Conservation (phyloP, 2,113 vertebrate genomes). For the Canis aureus region DNA sequence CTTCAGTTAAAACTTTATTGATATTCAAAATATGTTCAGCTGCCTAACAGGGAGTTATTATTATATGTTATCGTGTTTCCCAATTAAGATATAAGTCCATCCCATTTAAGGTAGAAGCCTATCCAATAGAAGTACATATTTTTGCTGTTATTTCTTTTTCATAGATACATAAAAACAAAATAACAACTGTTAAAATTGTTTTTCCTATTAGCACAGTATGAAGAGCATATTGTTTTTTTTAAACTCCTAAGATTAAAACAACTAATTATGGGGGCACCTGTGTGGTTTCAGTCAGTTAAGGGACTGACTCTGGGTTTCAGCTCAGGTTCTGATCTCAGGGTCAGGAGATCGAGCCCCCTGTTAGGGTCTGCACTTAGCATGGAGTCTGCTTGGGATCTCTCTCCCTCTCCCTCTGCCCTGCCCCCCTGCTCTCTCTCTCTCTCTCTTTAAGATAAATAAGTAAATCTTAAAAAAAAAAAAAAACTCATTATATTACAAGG, state of each 20-base stretch:
- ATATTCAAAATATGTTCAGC: background rate
- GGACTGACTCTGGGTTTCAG: background rate
- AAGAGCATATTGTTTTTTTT: slow-evolving; percentile 75
- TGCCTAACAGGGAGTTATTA: background rate
- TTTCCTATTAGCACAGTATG: slow-evolving; percentile 63
- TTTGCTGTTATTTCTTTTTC: slow-evolving; percentile 64
- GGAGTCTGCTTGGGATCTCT: background rate
- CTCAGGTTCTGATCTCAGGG: background rate
- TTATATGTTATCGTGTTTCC: slow-evolving; percentile 1
- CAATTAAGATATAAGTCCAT: slow-evolving; percentile 62
- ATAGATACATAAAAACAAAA: slow-evolving; percentile 73
- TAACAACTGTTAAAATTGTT: slow-evolving; percentile 7
- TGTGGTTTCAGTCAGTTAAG: background rate
- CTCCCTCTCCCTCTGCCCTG: background rate
- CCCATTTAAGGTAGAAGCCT: slow-evolving; percentile 36
- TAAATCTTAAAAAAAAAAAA: background rate
- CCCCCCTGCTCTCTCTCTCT: background rate
- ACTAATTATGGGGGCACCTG: slow-evolving; percentile 69
- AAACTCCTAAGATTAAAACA: slow-evolving; percentile 80
- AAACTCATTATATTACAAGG: slow-evolving; percentile 76
- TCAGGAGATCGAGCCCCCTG: background rate
- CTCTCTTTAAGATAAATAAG: background rate
- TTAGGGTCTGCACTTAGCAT: fast-evolving
- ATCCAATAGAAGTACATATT: background rate
- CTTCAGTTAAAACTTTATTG: slow-evolving; percentile 32